Conservation (phyloP, 2,888 invertebrate genomes). For the Tetramorium bicarinatum region DNA sequence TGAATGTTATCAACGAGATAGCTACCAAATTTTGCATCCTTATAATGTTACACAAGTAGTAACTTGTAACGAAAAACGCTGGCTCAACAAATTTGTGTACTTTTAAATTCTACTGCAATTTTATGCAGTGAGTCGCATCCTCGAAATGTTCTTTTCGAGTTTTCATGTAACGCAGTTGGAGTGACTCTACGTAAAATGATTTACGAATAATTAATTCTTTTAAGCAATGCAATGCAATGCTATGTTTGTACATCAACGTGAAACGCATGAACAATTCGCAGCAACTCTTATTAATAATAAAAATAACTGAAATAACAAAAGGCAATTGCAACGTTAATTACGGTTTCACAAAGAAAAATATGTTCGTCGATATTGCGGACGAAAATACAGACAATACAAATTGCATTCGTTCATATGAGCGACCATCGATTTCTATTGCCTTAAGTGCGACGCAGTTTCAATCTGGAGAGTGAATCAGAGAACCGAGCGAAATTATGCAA, state of each 20-base stretch:
- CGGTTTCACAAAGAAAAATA: background rate
- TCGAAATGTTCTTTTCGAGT: background rate
- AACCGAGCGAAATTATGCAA: conserved; percentile 48
- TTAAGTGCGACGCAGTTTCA: conserved; percentile 41
- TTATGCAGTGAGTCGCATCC: background rate
- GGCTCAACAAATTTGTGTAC: background rate
- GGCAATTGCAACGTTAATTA: conserved; percentile 14
- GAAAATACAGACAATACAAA: background rate
- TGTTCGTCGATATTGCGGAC: background rate
- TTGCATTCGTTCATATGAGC: background rate
- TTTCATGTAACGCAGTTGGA: background rate
- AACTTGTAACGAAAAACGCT: background rate
- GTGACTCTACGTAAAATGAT: conserved; percentile 12
- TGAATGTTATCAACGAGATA: background rate
- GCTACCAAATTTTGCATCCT: background rate
- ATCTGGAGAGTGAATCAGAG: conserved; percentile 48
- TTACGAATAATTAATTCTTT: conserved; percentile 23
- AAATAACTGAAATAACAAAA: conserved; percentile 1
- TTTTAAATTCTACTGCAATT: background rate
- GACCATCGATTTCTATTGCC: conserved; percentile 38
- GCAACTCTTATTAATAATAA: background rate
- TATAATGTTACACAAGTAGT: background rate
- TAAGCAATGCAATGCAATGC: background rate
- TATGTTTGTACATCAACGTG: background rate
- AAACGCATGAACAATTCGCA: background rate